Conservation (phyloP, 1,140 invertebrate genomes). For the Ooceraea biroi region DNA sequence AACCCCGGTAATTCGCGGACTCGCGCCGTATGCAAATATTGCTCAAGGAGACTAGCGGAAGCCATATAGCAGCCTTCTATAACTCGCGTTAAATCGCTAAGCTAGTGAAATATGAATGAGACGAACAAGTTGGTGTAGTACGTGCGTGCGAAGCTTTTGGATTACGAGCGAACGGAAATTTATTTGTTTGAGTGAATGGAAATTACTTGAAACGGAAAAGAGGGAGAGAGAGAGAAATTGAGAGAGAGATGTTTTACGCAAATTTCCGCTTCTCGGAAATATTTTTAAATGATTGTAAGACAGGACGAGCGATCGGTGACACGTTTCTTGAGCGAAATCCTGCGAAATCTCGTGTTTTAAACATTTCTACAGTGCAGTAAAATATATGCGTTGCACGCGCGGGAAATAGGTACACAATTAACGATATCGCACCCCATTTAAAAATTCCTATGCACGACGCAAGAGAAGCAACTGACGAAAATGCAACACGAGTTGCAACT, state of each 20-base stretch:
- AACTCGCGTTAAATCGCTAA: neutral
- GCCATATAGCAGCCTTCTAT: neutral
- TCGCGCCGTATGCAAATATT: constrained; percentile 1
- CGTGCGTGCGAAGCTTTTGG: neutral
- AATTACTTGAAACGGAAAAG: too few relatives aligned
- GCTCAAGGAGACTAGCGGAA: neutral
- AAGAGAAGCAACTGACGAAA: neutral
- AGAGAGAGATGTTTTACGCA: too few relatives aligned
- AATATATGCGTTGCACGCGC: too few relatives aligned
- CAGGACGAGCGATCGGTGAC: too few relatives aligned
- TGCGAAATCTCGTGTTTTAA: too few relatives aligned
- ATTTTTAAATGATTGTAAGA: too few relatives aligned
- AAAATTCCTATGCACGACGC: too few relatives aligned
- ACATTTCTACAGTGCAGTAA: too few relatives aligned
- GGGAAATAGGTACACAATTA: neutral
- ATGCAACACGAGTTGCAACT: constrained; percentile 37
- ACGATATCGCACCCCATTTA: neutral
- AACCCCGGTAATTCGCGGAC: constrained; percentile 12
- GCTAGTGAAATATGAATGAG: neutral
- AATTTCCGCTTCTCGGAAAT: too few relatives aligned
- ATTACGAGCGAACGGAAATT: neutral
- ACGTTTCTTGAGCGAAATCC: too few relatives aligned
- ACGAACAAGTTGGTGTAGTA: neutral
- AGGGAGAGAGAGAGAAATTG: too few relatives aligned
- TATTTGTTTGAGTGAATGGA: too few relatives aligned